These are phyloP conservation scores for Sapajus apella DNA, from an alignment of 2,113 vertebrate species.

Conservation along the genomic window DNA sequence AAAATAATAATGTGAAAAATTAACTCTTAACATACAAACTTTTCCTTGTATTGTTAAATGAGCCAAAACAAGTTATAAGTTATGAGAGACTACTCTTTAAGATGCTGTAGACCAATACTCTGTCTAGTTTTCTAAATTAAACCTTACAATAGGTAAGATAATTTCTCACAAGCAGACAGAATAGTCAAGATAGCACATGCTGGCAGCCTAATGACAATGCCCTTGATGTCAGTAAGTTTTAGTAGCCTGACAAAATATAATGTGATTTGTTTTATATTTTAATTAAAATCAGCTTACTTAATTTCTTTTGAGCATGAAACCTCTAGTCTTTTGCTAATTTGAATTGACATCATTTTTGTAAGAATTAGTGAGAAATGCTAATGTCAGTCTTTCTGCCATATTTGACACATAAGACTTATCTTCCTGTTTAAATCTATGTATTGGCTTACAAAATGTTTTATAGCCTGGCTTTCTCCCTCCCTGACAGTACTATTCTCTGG, in stretches of 20 bases:
- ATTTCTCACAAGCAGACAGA: neutral
- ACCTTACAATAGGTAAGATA: neutral
- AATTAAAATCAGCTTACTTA: conserved; percentile 42
- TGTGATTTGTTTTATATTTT: conserved; percentile 4
- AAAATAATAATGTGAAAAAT: neutral
- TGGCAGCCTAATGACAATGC: neutral
- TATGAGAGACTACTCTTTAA: neutral
- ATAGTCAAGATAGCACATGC: neutral
- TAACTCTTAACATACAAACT: neutral
- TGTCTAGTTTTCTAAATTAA: neutral
- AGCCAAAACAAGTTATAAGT: neutral
- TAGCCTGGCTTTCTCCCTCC: neutral
- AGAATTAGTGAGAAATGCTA: conserved; percentile 18
- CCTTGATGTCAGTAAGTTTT: neutral
- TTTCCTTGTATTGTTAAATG: neutral
- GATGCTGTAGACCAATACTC: neutral
- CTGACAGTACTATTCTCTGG: neutral
- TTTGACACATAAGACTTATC: neutral
- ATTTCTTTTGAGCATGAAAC: conserved; percentile 22
- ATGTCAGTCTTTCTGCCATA: neutral
- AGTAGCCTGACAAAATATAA: neutral
- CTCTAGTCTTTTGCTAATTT: conserved; percentile 13
- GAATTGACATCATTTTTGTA: conserved; percentile 3
- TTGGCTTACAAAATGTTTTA: neutral
- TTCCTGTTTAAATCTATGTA: neutral